These are phyloP conservation scores for Lanistes nyassanus DNA, from an alignment of 1,140 invertebrate genomes.

Conservation along the genomic window DNA sequence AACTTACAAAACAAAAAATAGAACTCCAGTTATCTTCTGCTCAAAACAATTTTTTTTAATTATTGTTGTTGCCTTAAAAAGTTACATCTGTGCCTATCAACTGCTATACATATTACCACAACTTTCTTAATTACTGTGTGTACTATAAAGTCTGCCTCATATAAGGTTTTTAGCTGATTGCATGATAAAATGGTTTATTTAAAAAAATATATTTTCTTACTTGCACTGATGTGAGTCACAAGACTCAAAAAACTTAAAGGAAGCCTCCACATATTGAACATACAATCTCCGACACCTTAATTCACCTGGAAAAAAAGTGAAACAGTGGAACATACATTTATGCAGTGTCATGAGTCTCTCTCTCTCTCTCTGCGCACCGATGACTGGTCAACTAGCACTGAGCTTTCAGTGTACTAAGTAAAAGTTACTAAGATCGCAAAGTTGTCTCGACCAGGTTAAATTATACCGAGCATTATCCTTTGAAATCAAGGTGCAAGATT, in stretches of 20 bases:
- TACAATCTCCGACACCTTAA: no score
- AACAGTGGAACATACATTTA: no score
- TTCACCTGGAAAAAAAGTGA: not conserved
- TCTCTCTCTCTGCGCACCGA: no score
- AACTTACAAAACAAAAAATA: no score
- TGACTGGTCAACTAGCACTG: no score
- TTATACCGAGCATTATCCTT: no score
- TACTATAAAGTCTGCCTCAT: not conserved
- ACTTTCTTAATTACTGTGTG: not conserved
- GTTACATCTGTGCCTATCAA: not conserved
- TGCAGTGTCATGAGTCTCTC: no score
- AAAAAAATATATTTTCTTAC: not conserved
- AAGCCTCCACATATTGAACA: not conserved
- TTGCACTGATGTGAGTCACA: slow-evolving; percentile 11
- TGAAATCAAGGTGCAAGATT: no score
- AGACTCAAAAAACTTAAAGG: not conserved
- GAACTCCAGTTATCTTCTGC: no score
- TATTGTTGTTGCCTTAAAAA: not conserved
- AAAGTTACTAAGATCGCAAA: no score
- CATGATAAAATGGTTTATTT: not conserved
- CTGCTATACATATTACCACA: not conserved
- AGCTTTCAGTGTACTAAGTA: no score
- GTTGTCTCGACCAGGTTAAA: no score
- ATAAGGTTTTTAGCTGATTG: not conserved
- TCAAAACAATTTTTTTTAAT: not conserved